Base-by-base conservation (phyloP, 2,113 vertebrate species). In the Dipodomys merriami region DNA sequence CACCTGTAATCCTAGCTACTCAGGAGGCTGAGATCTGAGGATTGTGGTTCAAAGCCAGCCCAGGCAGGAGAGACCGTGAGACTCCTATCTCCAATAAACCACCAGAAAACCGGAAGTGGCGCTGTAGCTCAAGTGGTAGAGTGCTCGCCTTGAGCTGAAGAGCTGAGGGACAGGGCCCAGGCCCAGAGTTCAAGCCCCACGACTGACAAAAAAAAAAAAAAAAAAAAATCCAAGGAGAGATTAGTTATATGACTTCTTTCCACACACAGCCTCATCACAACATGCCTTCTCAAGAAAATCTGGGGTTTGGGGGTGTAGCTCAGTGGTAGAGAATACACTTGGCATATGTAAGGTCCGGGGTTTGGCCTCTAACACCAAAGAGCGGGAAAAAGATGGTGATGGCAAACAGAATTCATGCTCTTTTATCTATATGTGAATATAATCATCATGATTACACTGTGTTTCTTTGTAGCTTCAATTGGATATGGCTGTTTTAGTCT, bases 381-480 rank as follows among this genome's bases (percentile, higher is more conserved):
- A 44, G 1, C 7, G 27, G 27, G 4, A 39, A 69, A 71, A 12
- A 33, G 15, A 20, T 88, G 86, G 27, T 44, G 23, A 80, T 20
- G 67, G 29, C 67, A 29, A 57, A 49, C 8, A 10, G 19, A 86
- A 65, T 35, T 72, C 57, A n/a, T 46, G 35, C 49, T 85, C 64
- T 67, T 90, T 53, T 57, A 80, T 77, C 60, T 57, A 25, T 20
- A 64, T 53, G 5, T 62, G 46, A 87, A 85, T 79, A 62, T 80
- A 94, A 74, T 79, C 13, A 83, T 92, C 72, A 91, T 81, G 13
- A 44, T 60, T 69, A 53, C 35, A 81, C 22, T 79, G 27, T 73
- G 46, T 91, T 88, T 91, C 53, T 79, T 78, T 91, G 72, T 78
- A 91, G 76, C 65, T 57, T 92, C 83, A 53, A 27, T 72, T 91